A percentile compares a stretch with the other conserved stretches of the same genome.
These are phyloP conservation scores for Arvicanthis niloticus DNA, from an alignment of 2,113 vertebrate species.

Conservation along the genomic window DNA sequence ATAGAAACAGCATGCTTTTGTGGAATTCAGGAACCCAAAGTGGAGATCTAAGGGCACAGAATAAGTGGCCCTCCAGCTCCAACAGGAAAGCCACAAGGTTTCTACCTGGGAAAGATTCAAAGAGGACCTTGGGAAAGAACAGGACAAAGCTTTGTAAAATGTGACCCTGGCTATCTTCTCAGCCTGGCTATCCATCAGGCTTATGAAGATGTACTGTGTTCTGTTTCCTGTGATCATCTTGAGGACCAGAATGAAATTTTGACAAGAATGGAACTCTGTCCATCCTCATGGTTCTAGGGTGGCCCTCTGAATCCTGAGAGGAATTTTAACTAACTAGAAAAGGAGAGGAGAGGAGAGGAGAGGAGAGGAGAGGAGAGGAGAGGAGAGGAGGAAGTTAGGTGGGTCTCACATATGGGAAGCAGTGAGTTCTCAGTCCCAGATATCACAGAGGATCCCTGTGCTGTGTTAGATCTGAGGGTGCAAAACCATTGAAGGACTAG, in stretches of 20 bases:
- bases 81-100: not conserved
- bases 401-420: rapidly evolving
- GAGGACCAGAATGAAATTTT: not conserved
- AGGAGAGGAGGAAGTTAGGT: too few relatives aligned
- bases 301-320: too few relatives aligned
- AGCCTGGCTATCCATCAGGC: rapidly evolving
- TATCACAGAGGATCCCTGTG: rapidly evolving
- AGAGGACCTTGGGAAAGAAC: not conserved
- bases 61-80: too few relatives aligned
- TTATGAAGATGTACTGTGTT: rapidly evolving
- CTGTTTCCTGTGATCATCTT: rapidly evolving
- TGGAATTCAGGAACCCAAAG: not conserved
- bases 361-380: too few relatives aligned
- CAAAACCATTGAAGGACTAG: rapidly evolving
- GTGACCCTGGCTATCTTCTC: not conserved
- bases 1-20: not conserved
- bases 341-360: not conserved
- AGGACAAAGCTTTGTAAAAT: not conserved
- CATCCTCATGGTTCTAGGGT: rapidly evolving
- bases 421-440: rapidly evolving
- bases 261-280: not conserved
- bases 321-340: not conserved
- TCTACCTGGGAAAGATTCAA: not conserved
- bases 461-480: not conserved
- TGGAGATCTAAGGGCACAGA: rapidly evolving